Conservation (phyloP, 2,888 invertebrate species). For the Tinea semifulvella region DNA sequence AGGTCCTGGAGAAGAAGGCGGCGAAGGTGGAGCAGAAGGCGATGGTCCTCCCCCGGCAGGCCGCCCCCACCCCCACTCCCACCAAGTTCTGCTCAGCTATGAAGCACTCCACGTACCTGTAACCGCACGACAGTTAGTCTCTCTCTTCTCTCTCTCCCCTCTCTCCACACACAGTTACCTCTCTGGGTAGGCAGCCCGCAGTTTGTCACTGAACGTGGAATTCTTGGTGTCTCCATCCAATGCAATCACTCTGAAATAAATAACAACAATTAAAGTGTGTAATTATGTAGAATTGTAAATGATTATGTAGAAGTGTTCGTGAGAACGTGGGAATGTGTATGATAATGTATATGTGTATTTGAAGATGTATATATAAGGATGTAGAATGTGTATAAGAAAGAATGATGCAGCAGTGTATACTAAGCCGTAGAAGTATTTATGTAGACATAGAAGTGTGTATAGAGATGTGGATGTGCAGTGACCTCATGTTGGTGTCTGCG, state of each 20-base stretch:
- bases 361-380: no score
- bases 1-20: conserved; percentile 95
- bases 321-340: no score
- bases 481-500: conserved; percentile 69
- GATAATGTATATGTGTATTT: no score
- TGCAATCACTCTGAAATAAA: conserved; percentile 86
- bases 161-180: conserved; percentile 33
- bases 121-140: not conserved
- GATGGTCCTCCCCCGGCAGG: conserved; percentile 90
- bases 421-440: no score
- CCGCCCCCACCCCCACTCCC: conserved; percentile 94
- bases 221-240: conserved; percentile 99
- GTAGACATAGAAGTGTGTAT: no score
- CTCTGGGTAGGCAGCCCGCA: conserved; percentile 76
- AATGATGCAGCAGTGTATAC: no score
- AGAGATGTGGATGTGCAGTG: no score
- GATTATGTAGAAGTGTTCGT: no score
- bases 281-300: not conserved
- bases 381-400: no score
- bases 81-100: conserved; percentile 99
- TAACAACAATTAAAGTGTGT: no score
- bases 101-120: conserved; percentile 94
- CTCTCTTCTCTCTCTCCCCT: not conserved
- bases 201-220: conserved; percentile 95
- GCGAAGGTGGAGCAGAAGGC: conserved; percentile 98